Evolutionary conservation across 2,888 invertebrate genomes (phyloP).

Genomic region (Xanthorhoe spadicearia): DNA sequence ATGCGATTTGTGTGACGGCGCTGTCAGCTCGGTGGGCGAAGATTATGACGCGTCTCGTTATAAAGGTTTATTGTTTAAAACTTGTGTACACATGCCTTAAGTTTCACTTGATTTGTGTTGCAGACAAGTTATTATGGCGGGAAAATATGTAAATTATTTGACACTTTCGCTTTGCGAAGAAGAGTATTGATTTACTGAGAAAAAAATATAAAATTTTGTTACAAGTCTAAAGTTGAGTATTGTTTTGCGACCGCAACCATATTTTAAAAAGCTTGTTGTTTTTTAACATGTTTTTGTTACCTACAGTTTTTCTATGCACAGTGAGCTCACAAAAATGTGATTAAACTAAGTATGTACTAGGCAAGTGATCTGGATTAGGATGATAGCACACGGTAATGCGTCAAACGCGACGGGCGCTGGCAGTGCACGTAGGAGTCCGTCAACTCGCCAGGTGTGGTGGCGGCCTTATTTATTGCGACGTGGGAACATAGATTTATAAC

Average conservation of each 20-base stretch:
- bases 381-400: slow-evolving; percentile 50
- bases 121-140: slow-evolving; percentile 37
- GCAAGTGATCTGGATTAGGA: slow-evolving; percentile 44
- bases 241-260: not conserved
- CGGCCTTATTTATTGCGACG: slow-evolving; percentile 68
- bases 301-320: not conserved
- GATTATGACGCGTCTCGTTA: slow-evolving; percentile 77
- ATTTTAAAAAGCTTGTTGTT: not conserved
- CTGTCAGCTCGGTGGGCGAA: slow-evolving; percentile 58
- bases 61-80: slow-evolving; percentile 70
- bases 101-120: slow-evolving; percentile 41
- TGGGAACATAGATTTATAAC: slow-evolving; percentile 67
- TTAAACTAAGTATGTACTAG: not conserved
- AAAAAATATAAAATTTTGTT: not conserved
- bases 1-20: slow-evolving; percentile 74
- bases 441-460: slow-evolving; percentile 69
- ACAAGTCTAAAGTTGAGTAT: not conserved
- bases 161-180: slow-evolving; percentile 23
- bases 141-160: slow-evolving; percentile 21
- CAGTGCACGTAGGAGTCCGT: slow-evolving; percentile 68
- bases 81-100: slow-evolving; percentile 45
- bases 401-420: slow-evolving; percentile 51
- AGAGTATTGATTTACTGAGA: slow-evolving; percentile 3
- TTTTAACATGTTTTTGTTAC: not conserved
- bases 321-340: not conserved